Evolutionary conservation across 2,888 invertebrate genomes (phyloP), one percentile per base, ranked within the genome.

Genomic region (Andrena camellia): DNA sequence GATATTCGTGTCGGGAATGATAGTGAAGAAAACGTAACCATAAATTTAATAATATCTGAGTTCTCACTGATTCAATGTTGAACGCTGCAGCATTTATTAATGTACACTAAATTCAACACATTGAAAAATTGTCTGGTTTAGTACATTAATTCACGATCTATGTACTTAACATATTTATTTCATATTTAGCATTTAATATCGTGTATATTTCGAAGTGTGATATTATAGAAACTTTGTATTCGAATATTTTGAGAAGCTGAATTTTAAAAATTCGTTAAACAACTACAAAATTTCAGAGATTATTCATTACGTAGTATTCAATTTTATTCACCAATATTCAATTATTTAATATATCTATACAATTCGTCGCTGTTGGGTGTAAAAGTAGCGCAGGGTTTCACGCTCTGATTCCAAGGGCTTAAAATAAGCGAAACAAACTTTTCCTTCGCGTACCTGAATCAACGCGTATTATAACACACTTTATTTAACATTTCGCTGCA

Each of bases 401-500:
- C 72, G 81, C 64, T 83, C 77, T 62, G 69, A 83, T 83, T 81
- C 35, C 42, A 57, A 70, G 54, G 48, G 50, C 60, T 83, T 54
- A 62, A 77, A 80, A 74, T 66, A 68, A 73, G 31, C 54, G 54
- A 64, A 63, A 70, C 23, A 60, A 26, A 68, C 57, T 52, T 69
- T 52, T 23, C 57, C 64, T 62, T 48, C 52, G 23, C 48, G 13
- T 60, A 50, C 23, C 33, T 33, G 17, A 64, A 77, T 77, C 54
- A 72, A 13, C n/a, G 69, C 29, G 26, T 33, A 17, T 31, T 31
- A 1, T 54, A 5, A 17, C 35, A 10, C 29, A 17, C 57, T 13
- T 29, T 48, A 35, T 52, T 73, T 42, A 67, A 31, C 29, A 31
- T 62, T 62, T 31, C 20, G 29, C 13, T 17, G 42, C 17, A 42